Evolutionary conservation across 1,140 invertebrate species (phyloP).

Genomic region (Nasonia vitripennis): DNA sequence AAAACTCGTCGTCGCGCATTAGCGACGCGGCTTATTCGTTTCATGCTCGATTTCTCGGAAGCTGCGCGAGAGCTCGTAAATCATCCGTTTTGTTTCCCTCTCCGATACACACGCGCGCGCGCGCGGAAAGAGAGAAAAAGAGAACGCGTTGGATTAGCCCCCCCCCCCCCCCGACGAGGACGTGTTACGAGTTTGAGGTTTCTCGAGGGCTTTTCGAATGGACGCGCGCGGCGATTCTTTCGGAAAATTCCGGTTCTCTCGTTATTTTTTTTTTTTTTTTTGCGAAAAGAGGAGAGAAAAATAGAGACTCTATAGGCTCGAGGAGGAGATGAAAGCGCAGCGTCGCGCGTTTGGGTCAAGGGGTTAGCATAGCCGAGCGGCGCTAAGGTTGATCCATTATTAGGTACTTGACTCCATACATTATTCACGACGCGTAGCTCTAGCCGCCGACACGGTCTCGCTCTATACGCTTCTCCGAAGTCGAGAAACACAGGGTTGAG

Average conservation of each 20-base stretch:
- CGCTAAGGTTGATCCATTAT: conserved; percentile 44
- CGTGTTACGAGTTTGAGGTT: not conserved
- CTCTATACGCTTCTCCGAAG: not conserved
- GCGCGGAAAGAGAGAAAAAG: conserved; percentile 4
- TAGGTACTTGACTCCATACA: conserved; percentile 29
- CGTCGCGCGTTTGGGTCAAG: conserved; percentile 18
- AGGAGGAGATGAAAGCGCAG: conserved; percentile 25
- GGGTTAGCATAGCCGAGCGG: conserved; percentile 13
- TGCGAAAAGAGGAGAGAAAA: not conserved
- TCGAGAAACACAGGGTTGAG: conserved; percentile 41
- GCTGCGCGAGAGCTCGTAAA: not conserved
- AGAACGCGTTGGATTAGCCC: not conserved
- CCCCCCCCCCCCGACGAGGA: not conserved
- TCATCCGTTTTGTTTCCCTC: not conserved
- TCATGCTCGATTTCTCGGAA: conserved; percentile 20
- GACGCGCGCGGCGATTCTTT: not conserved
- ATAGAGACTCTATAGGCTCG: not conserved
- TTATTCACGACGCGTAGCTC: conserved; percentile 23
- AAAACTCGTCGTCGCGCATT: conserved; percentile 22
- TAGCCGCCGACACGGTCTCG: not conserved
- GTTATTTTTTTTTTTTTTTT: no score
- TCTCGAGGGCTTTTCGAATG: conserved; percentile 46
- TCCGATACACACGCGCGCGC: conserved; percentile 36
- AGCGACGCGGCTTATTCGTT: conserved; percentile 9
- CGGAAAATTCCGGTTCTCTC: no score